Conservation (phyloP, 1,140 invertebrate genomes). For the Sweltsa coloradensis region DNA sequence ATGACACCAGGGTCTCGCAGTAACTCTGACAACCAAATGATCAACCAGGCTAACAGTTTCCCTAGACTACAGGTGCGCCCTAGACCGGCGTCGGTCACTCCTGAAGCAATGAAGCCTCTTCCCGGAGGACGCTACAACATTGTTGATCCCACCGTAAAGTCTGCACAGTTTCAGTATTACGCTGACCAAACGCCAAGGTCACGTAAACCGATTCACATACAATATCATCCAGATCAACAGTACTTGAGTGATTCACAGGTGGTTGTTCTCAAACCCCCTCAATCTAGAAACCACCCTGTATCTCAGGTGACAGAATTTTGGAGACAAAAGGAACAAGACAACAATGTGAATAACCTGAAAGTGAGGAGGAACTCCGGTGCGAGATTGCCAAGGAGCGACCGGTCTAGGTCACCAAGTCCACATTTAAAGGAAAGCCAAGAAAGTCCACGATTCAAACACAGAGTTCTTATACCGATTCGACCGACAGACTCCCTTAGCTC, state of each 20-base stretch:
- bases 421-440: no score
- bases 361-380: background rate
- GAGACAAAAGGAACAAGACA: slow-evolving; percentile 40
- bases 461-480: slow-evolving; percentile 1
- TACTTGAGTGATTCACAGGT: slow-evolving; percentile 37
- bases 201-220: slow-evolving; percentile 46
- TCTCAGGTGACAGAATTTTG: slow-evolving; percentile 35
- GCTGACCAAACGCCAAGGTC: slow-evolving; percentile 51
- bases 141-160: slow-evolving; percentile 14
- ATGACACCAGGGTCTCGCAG: no score
- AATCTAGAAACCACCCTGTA: background rate
- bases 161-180: slow-evolving; percentile 42
- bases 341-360: background rate
- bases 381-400: slow-evolving; percentile 8
- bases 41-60: no score
- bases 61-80: slow-evolving; percentile 11
- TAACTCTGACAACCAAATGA: slow-evolving; percentile 7
- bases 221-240: slow-evolving; percentile 29
- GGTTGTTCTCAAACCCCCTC: slow-evolving; percentile 19
- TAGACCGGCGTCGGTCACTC: slow-evolving; percentile 41
- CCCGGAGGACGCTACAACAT: background rate
- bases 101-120: slow-evolving; percentile 24
- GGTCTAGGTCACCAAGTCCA: slow-evolving; percentile 18
- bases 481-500: slow-evolving; percentile 24
- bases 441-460: no score